Percentiles rank a stretch among this genome's conserved stretches.
Conservation (phyloP, 2,113 vertebrate species). For the Pachycephala philippinensis region DNA sequence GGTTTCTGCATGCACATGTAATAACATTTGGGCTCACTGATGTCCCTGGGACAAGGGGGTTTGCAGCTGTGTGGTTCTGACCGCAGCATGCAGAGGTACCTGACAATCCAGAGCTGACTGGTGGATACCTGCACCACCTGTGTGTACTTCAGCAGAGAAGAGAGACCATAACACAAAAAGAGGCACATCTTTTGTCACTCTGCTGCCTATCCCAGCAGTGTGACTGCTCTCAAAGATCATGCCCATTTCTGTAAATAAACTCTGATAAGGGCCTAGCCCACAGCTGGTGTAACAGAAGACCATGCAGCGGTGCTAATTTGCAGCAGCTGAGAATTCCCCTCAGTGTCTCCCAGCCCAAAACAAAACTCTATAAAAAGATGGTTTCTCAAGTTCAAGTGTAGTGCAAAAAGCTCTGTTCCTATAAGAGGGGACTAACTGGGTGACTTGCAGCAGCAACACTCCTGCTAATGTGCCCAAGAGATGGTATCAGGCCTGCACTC, state of each 20-base stretch:
- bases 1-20: not conserved
- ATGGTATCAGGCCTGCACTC: not conserved
- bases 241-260: conserved; percentile 36
- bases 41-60: not conserved
- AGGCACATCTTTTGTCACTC: not conserved
- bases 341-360: not conserved
- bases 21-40: not conserved
- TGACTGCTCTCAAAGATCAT: not conserved
- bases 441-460: not conserved
- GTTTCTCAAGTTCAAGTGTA: conserved; percentile 25
- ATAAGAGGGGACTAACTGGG: not conserved
- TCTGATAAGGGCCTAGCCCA: not conserved
- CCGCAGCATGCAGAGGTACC: rapidly evolving
- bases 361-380: conserved; percentile 46
- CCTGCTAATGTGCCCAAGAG: not conserved
- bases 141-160: not conserved
- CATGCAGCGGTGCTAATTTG: conserved; percentile 26
- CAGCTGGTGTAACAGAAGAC: conserved; percentile 39
- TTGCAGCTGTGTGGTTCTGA: not conserved
- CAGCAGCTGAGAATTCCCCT: conserved; percentile 55
- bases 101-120: rapidly evolving
- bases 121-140: not conserved
- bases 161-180: not conserved
- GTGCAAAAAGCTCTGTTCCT: not conserved
- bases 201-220: not conserved